Evolutionary conservation across 2,113 vertebrate species (phyloP).

Genomic region (Scomber japonicus): DNA sequence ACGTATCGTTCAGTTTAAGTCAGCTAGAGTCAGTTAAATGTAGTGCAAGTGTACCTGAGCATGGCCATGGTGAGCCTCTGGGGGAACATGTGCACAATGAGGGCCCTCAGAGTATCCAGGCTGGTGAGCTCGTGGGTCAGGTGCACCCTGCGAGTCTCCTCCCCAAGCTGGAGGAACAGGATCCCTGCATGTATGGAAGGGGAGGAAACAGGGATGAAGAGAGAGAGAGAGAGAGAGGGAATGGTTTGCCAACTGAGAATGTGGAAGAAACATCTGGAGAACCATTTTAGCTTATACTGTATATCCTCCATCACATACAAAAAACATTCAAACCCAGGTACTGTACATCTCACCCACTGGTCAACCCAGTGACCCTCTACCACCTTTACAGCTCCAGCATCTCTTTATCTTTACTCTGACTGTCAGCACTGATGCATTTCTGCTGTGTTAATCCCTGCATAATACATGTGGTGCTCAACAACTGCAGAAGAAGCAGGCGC

Average conservation of each 20-base stretch:
- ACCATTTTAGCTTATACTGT: not conserved
- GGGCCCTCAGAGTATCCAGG: conserved; percentile 97
- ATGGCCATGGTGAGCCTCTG: conserved; percentile 98
- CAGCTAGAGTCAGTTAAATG: no score
- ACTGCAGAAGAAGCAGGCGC: no score
- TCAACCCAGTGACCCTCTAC: no score
- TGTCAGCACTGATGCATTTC: no score
- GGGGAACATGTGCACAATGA: conserved; percentile 99
- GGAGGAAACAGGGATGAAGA: conserved; percentile 17
- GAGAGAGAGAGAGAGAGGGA: conserved; percentile 9
- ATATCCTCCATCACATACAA: no score
- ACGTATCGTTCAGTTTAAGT: not conserved
- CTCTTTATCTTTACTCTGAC: no score
- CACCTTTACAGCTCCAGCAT: no score
- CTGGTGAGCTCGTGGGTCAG: conserved; percentile 98
- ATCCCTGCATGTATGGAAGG: conserved; percentile 84
- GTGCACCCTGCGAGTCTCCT: conserved; percentile 95
- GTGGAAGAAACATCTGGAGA: not conserved
- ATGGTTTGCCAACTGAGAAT: not conserved
- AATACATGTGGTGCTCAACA: no score
- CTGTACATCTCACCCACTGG: no score
- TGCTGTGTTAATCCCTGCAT: no score
- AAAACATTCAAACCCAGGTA: no score
- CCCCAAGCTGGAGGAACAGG: conserved; percentile 97
- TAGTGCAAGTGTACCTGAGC: conserved; percentile 83